Base-by-base conservation (phyloP, 1,140 invertebrate species). In the Daktulosphaira vitifoliae region DNA sequence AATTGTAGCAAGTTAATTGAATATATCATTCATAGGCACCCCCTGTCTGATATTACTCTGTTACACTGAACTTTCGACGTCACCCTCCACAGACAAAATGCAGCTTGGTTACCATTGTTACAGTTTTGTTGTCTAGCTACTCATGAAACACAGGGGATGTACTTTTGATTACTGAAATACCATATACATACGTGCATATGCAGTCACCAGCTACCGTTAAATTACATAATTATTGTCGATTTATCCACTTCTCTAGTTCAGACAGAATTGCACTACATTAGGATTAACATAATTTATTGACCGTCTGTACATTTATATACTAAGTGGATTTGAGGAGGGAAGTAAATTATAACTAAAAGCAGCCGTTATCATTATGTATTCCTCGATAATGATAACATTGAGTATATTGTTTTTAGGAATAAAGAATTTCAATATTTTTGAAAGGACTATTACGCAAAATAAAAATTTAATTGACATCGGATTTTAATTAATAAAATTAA, bases 1-100 rank as follows among this genome's bases (percentile, higher is more conserved):
- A 62, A 62, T 62, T 62, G 56, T 62, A 62, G 42, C 56, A 20
- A 62, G 56, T 62, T 62, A 62, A 62, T 62, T 62, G 56, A 62
- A 62, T 62, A 29, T 29, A 62, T 62, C 56, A 62, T 48, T 62
- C 56, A 62, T 48, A 48, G 39, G 29, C 42, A 62, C 56, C 13
- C 42, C n/a, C 6, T 18, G 3, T 2, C 39, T 23, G 22, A n/a
- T 33, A 5, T 33, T 33, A 15, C 16, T 11, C 25, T 15, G 9
- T 33, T 33, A 11, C 29, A 33, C 29, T 33, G 29, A 33, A 33
- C 29, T n/a, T n/a, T n/a, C n/a, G n/a, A 38, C 13, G 16, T 13
- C 39, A 42, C 25, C 22, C 2, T 38, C 37, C 6, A 20, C 38
- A 48, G 46, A 48, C 42, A 39, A 62, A 38, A 22, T 16, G 42